Conservation (phyloP, 2,113 vertebrate species). For the Hiodon tergisus region DNA sequence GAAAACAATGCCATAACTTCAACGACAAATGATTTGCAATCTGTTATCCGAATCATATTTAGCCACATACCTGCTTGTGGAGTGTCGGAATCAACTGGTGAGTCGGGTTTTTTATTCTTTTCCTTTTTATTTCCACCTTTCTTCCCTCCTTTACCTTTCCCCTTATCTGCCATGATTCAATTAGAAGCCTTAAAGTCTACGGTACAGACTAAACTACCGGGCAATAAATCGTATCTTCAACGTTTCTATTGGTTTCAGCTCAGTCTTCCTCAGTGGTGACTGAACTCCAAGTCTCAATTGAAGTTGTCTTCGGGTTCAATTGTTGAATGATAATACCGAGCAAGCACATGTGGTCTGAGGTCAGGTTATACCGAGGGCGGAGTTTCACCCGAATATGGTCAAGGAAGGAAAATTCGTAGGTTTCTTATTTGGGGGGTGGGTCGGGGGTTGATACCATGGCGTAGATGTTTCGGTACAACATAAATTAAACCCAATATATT, state of each 20-base stretch:
- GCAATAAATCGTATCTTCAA: conserved; percentile 4
- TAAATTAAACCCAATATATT: too few relatives aligned
- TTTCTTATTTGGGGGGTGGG: too few relatives aligned
- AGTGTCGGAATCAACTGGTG: neutral
- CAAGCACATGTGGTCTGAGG: conserved; percentile 25
- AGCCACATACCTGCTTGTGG: conserved; percentile 6
- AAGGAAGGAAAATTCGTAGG: neutral
- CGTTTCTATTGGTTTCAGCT: neutral
- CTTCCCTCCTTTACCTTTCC: conserved; percentile 14
- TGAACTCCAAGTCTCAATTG: neutral
- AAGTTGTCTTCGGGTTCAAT: conserved; percentile 20
- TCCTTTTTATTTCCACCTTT: conserved; percentile 22
- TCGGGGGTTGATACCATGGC: too few relatives aligned
- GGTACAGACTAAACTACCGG: neutral
- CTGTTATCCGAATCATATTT: too few relatives aligned
- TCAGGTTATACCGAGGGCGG: conserved; percentile 12
- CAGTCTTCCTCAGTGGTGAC: neutral
- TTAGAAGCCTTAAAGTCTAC: neutral
- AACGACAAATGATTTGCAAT: neutral
- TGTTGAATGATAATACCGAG: conserved; percentile 23
- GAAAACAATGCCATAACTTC: neutral
- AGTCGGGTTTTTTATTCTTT: conserved; percentile 5
- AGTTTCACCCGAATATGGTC: conserved; percentile 8
- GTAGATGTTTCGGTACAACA: too few relatives aligned
- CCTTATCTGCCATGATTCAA: conserved; percentile 30